These are phyloP conservation scores for Acromyrmex echinatior DNA, from an alignment of 1,140 invertebrate species.

Conservation along the genomic window DNA sequence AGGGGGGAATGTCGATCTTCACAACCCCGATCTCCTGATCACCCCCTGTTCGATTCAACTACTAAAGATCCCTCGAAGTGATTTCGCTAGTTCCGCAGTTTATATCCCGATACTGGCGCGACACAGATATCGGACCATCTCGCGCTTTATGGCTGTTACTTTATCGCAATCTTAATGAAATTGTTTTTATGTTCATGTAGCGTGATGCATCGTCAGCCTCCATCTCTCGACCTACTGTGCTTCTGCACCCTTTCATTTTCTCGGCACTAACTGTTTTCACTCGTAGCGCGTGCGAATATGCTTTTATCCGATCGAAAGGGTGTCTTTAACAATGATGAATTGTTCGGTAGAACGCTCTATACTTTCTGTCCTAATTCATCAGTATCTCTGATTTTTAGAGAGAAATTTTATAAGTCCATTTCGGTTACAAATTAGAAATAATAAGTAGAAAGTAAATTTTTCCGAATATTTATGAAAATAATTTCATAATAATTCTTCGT, in stretches of 20 bases:
- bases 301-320: slow-evolving; percentile 24
- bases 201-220: slow-evolving; percentile 42
- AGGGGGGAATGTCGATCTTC: slow-evolving; percentile 59
- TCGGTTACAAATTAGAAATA: background rate
- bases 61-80: slow-evolving; percentile 64
- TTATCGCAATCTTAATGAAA: slow-evolving; percentile 60
- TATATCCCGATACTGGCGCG: slow-evolving; percentile 41
- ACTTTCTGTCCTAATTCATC: background rate
- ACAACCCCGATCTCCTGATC: slow-evolving; percentile 29
- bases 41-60: slow-evolving; percentile 12
- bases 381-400: background rate
- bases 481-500: background rate
- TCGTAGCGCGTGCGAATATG: slow-evolving; percentile 14
- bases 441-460: background rate
- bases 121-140: slow-evolving; percentile 35
- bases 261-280: slow-evolving; percentile 15
- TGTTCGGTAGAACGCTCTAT: background rate
- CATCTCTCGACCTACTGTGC: slow-evolving; percentile 19
- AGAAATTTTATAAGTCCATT: background rate
- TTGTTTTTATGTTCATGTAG: slow-evolving; percentile 49
- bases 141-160: slow-evolving; percentile 24
- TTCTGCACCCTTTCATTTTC: slow-evolving; percentile 38
- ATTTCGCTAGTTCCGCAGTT: slow-evolving; percentile 63
- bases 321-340: slow-evolving; percentile 6
- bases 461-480: no score